Base-by-base conservation (phyloP, 2,113 vertebrate genomes). In the Colaptes auratus region DNA sequence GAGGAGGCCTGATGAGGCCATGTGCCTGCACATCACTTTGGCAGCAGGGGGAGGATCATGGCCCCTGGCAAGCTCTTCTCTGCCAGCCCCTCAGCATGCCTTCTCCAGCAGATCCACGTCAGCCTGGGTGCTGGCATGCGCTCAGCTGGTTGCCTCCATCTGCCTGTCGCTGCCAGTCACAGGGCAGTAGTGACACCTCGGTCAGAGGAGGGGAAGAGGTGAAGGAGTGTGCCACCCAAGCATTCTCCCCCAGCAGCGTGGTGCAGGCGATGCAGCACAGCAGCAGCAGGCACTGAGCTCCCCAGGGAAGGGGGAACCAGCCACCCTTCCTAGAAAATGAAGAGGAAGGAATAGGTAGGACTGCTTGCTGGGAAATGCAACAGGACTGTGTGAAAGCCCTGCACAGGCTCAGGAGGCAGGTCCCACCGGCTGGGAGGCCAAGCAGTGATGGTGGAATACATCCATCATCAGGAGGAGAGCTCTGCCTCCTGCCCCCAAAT, bases 91-190 rank as follows among this genome's bases (percentile, higher is more conserved):
- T 92, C 82, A 23, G 44, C 7, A 7, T 84, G 52, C 82, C 83
- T 95, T 92, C 86, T 82, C n/a, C 79, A 50, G 88, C 2, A 15
- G 72, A 92, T 72, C 65, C 46, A 6, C 5, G 28, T 67, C 88
- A 94, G 82, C 70, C 44, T 12, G 0, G 1, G 53, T 6, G 59
- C 50, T 86, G 96, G 88, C 53, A 1, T 12, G 16, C 3, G 8
- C 48, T 94, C 93, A 95, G 44, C 61, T 94, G 93, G 91, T 59
- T 81, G 66, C 50, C 30, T 90, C 82, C 58, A 31, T 15, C 58
- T 83, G 85, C 82, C 88, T 91, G 82, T 91, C 1, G 24, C 90
- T 96, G 93, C 90, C 95, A 91, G 58, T 94, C 93, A 94, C 16
- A 85, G 61, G 82, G 60, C 75, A 81, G 64, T 6, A 1, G 69